Base-by-base conservation (phyloP, 53 echinoderm and acorn worm genomes). In the Henricia sp. region DNA sequence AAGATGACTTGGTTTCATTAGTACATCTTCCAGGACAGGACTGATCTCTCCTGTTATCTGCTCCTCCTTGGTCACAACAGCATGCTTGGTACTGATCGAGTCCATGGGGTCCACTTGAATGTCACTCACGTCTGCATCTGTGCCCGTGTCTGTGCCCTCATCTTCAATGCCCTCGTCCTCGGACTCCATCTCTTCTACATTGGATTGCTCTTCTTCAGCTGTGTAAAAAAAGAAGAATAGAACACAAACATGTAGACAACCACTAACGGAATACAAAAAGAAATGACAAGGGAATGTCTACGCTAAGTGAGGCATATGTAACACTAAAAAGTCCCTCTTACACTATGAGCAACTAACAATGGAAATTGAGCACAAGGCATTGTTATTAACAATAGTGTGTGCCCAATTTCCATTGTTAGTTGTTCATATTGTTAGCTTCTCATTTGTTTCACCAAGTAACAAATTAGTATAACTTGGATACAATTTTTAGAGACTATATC, bases 21-120 rank as follows among this genome's bases (percentile, higher is more conserved):
- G 52, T 30, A 83, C 83, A 83, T 83, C 83, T 33, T 83, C 29
- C 83, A 83, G 36, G 32, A 33, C 46, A 14, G 83, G 83, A 44
- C 83, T 83, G 32, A 67, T 16, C 67, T 83, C 67, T 23, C 24
- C 82, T 40, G 67, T 50, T 9, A 73, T 23, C 17, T 59, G 41
- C 60, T 74, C 85, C 37, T 71, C 71, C 41, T 84, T 84, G 34
- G 19, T 68, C 6, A 72, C 34, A 56, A 73, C 51, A 43, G 85
- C 60, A 59, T 73, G 72, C 11, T 38, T 9, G 50, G 51, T 3
- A 83, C 65, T 83, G 27, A 83, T 50, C 1, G 14, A 50, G 48
- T 68, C 32, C 14, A 83, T 77, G 41, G 77, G 77, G 65, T 65
- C 50, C 28, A 65, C 64, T 38, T 36, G 37, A 58, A n/a, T 58